Base-by-base conservation (phyloP, 2,797 vertebrate genomes). In the Acipenser transmontanus region DNA sequence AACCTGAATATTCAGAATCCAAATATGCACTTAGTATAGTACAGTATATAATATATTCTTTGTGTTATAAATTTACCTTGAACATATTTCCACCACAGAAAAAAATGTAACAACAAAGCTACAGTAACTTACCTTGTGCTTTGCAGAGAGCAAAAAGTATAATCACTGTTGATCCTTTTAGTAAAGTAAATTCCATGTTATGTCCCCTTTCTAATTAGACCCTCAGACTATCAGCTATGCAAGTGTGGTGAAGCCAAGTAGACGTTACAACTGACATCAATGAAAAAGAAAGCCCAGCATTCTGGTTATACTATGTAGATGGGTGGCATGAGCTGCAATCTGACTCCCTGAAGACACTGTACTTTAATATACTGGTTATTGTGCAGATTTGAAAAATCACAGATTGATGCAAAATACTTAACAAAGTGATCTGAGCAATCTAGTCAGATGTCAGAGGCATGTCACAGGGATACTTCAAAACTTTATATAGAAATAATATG, bases 401-500 rank as follows among this genome's bases (percentile, higher is more conserved):
- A 80, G 67, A 59, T 63, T 12, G 12, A 7, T 73, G 82, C 68
- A 61, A 84, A 84, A 87, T 86, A 76, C 67, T 78, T 74, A 59
- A 59, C 69, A 72, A 79, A 76, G 68, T 74, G 70, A 73, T 74
- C 69, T 70, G 76, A 68, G 72, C 67, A 62, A 71, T 63, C 49
- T 62, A 78, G 75, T 72, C 69, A 75, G 77, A 74, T 76, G 69
- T 65, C 63, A 72, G 66, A 52, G 79, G 81, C 82, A 85, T 89
- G 82, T 89, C 82, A 76, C 87, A 89, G 81, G 69, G 52, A 74
- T 76, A 74, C 70, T 74, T 73, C 77, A 79, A 85, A 85, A 77
- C 76, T 75, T 72, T 69, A 64, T 68, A 66, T 79, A 78, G 82
- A 79, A 89, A 89, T 89, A 88, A 88, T 80, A 82, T 73, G 56